These are phyloP conservation scores for Agonopterix subpropinquella DNA, from an alignment of 2,888 invertebrate genomes.

Conservation along the genomic window DNA sequence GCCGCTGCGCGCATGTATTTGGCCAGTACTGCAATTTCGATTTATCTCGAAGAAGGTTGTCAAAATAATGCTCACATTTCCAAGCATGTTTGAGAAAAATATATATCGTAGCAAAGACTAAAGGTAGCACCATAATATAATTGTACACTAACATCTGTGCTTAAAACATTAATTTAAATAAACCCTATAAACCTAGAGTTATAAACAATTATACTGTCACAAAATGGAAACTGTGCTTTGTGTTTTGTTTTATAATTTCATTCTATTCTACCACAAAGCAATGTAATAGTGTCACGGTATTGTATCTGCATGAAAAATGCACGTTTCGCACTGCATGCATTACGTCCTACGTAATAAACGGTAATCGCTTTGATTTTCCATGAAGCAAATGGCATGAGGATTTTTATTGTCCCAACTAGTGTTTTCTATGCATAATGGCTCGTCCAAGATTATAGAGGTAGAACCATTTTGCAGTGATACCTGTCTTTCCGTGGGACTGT, in stretches of 20 bases:
- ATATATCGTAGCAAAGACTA: no score
- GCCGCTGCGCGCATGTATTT: no score
- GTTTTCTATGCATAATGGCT: conserved; percentile 61
- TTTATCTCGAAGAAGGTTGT: no score
- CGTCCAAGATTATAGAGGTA: conserved; percentile 52
- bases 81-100: no score
- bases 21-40: no score
- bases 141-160: no score
- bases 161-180: no score
- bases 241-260: conserved; percentile 5
- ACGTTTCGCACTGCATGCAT: conserved; percentile 26
- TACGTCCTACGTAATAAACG: conserved; percentile 33
- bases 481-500: conserved; percentile 52
- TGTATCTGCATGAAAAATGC: conserved; percentile 36
- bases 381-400: conserved; percentile 42
- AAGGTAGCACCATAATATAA: no score
- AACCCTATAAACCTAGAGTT: no score
- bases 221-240: no score
- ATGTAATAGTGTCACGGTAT: conserved; percentile 16
- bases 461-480: conserved; percentile 36
- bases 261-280: background rate
- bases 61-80: no score
- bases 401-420: conserved; percentile 58
- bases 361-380: conserved; percentile 60
- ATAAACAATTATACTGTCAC: no score